Conservation (phyloP, 2,888 invertebrate genomes). For the Entomobrya multifasciata region DNA sequence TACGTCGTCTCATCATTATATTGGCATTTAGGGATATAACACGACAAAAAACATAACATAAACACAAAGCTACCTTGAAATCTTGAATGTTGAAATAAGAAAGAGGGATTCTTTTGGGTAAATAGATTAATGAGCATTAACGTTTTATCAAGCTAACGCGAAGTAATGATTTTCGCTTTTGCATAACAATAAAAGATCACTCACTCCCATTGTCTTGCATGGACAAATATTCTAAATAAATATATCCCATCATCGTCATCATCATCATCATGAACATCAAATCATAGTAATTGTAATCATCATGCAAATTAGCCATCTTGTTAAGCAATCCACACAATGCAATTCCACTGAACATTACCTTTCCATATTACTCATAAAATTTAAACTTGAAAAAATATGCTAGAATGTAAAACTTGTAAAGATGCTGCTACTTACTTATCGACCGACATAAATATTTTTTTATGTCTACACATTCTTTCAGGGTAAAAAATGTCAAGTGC, state of each 20-base stretch:
- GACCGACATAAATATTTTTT: neutral
- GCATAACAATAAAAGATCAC: slow-evolving; percentile 5
- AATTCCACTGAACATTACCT: neutral
- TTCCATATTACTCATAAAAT: neutral
- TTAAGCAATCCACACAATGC: slow-evolving; percentile 11
- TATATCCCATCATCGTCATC: neutral
- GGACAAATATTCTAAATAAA: slow-evolving; percentile 3
- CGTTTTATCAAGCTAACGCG: neutral
- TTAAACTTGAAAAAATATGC: slow-evolving; percentile 23
- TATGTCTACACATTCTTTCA: neutral
- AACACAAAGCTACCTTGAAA: slow-evolving; percentile 44
- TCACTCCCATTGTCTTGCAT: neutral
- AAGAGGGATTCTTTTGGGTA: slow-evolving; percentile 39
- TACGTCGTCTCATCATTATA: slow-evolving; percentile 51
- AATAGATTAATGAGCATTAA: slow-evolving; percentile 49
- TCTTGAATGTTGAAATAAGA: slow-evolving; percentile 23
- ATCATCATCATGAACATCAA: slow-evolving; percentile 2
- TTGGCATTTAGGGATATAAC: slow-evolving; percentile 47
- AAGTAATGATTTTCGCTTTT: neutral
- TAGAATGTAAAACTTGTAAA: slow-evolving; percentile 5
- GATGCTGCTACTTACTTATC: neutral
- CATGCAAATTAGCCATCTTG: slow-evolving; percentile 38
- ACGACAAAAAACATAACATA: no score
- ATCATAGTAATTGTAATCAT: slow-evolving; percentile 33
- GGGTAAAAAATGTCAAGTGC: slow-evolving; percentile 39